Percentiles rank a stretch among this genome's conserved stretches.
phyloP scores from a whole-genome alignment of 2,113 vertebrate species.

The Camelus bactrianus region DNA sequence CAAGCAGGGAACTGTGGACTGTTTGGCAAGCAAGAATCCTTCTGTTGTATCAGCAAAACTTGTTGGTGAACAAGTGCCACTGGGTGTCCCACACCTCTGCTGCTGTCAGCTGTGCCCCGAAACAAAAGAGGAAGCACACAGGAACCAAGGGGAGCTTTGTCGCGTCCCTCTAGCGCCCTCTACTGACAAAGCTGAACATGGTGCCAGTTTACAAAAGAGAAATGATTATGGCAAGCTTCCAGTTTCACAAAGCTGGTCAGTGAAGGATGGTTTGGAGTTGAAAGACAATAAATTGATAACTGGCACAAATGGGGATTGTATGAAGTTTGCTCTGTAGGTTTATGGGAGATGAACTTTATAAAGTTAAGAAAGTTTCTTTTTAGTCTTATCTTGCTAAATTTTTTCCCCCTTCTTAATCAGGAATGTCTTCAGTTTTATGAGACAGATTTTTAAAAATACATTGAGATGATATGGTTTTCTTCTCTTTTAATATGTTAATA shows the following conservation, averaged over 20 bases:
- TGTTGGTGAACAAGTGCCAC: not conserved
- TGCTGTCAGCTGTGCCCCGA: not conserved
- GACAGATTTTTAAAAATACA: not conserved
- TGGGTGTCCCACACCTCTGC: not conserved
- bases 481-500: not conserved
- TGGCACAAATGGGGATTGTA: not conserved
- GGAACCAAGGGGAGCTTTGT: not conserved
- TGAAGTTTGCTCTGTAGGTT: not conserved
- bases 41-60: not conserved
- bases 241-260: not conserved
- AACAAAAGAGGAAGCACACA: not conserved
- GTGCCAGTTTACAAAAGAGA: not conserved
- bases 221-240: not conserved
- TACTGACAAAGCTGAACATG: not conserved
- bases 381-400: not conserved
- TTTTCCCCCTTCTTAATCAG: not conserved
- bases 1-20: not conserved
- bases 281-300: not conserved
- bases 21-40: not conserved
- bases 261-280: not conserved
- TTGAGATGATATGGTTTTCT: not conserved
- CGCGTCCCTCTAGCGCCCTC: not conserved
- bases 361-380: constrained; percentile 14
- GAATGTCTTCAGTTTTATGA: not conserved
- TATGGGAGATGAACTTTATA: not conserved